Percentiles rank a stretch among this genome's conserved stretches.
phyloP scores from a whole-genome alignment of 2,113 vertebrate genomes.

The Oreotrochilus melanogaster region DNA sequence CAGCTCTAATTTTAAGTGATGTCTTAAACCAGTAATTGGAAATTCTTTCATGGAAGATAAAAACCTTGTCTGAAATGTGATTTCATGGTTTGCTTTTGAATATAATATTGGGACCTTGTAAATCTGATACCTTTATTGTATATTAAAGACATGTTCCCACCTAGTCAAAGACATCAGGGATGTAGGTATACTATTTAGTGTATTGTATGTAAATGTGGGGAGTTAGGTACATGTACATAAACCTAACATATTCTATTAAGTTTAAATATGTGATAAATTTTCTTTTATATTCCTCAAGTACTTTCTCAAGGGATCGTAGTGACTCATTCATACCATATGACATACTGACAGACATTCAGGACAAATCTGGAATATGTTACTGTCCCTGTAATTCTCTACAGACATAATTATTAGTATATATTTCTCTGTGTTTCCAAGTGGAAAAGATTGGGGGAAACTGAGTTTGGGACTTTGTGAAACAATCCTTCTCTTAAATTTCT shows the following conservation, averaged over 20 bases:
- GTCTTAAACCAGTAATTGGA: conserved; percentile 31
- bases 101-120: background rate
- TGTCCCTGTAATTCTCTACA: background rate
- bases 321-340: conserved; percentile 51
- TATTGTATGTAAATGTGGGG: background rate
- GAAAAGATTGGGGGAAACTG: background rate
- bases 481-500: background rate
- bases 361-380: conserved; percentile 39
- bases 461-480: background rate
- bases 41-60: conserved; percentile 39
- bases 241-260: background rate
- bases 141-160: background rate
- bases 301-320: background rate
- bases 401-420: background rate
- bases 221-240: background rate
- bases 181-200: background rate
- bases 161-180: background rate
- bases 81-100: conserved; percentile 3
- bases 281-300: conserved; percentile 34
- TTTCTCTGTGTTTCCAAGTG: background rate
- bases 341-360: conserved; percentile 48
- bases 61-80: background rate
- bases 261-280: conserved; percentile 3
- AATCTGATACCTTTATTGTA: background rate
- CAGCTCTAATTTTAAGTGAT: conserved; percentile 48